Base-by-base conservation (phyloP, 2,113 vertebrate species). In the Hippocampus guttulatus region DNA sequence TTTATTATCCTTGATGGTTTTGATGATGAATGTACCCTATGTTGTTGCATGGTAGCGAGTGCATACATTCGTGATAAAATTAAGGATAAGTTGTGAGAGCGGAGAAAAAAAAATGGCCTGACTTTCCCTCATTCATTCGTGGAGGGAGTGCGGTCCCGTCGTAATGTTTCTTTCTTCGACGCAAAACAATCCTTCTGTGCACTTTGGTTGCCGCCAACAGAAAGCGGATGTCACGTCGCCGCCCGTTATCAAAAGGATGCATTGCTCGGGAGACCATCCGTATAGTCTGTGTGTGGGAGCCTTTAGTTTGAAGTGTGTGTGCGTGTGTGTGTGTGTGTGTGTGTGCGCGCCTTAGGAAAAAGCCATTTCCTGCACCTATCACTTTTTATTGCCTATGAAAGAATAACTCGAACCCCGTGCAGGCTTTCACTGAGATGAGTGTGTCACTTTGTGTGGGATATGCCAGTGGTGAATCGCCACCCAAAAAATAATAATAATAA, bases 371-470 rank as follows among this genome's bases (percentile, higher is more conserved):
- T 51, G 83, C 73, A 78, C 51, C 66, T 70, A 78, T 75, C 81
- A 80, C 23, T 80, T 83, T 38, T 82, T 73, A 88, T 84, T 84
- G 81, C 83, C 67, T 70, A 78, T 84, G 80, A 86, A 78, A 76
- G 72, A 73, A 78, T 58, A 80, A 75, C 68, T 49, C 49, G 77
- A 84, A 83, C 76, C 78, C 45, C 64, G 61, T 62, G 73, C 51
- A 61, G 69, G 8, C 61, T 41, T 76, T 81, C 77, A 76, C 38
- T 73, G 73, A 68, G 52, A 67, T 69, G 21, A 78, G n/a, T 55
- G 63, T 60, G 47, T 61, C 54, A 67, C 67, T 74, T 64, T 61
- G 47, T 3, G 54, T 70, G 25, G 33, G 64, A n/a, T 38, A 64
- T 25, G 14, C 40, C n/a, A 12, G 21, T 43, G 10, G 57, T 1